These are phyloP conservation scores for Diachrysia chrysitis DNA, from an alignment of 2,888 invertebrate species.

Conservation along the genomic window DNA sequence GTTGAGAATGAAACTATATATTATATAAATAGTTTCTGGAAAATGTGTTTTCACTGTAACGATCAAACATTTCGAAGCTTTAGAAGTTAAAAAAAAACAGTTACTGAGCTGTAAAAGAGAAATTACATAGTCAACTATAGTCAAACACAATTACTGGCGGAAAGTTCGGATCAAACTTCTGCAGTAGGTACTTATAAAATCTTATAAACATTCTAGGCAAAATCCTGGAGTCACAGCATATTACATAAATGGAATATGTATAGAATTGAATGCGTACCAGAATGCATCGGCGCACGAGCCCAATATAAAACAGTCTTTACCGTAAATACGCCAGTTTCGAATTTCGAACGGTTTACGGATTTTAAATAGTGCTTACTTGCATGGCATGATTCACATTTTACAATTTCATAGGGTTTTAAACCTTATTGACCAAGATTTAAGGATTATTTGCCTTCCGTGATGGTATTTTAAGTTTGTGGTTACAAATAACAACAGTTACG, in stretches of 20 bases:
- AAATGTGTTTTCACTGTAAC: too few relatives aligned
- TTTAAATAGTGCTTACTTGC: slow-evolving; percentile 60
- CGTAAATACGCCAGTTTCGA: slow-evolving; percentile 71
- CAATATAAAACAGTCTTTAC: slow-evolving; percentile 70
- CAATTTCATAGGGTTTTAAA: slow-evolving; percentile 35
- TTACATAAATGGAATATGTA: slow-evolving; percentile 9
- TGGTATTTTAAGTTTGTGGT: slow-evolving; percentile 21
- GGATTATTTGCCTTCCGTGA: slow-evolving; percentile 2
- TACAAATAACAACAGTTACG: slow-evolving; percentile 47
- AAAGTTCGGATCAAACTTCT: background rate
- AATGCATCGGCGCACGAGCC: slow-evolving; percentile 61
- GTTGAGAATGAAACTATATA: too few relatives aligned
- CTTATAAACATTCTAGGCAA: background rate
- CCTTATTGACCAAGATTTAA: slow-evolving; percentile 24
- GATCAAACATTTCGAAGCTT: too few relatives aligned
- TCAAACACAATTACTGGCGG: too few relatives aligned
- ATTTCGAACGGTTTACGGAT: slow-evolving; percentile 69
- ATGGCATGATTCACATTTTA: slow-evolving; percentile 58
- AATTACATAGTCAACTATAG: too few relatives aligned
- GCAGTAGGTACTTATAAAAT: background rate
- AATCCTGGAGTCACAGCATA: background rate
- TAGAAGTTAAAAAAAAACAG: too few relatives aligned
- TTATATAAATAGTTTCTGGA: too few relatives aligned
- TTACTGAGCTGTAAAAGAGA: too few relatives aligned
- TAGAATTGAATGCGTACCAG: slow-evolving; percentile 37